Percentiles rank a stretch among this genome's conserved stretches.
Conservation (phyloP, 2,797 vertebrate genomes). For the Halcyon leucocephala region DNA sequence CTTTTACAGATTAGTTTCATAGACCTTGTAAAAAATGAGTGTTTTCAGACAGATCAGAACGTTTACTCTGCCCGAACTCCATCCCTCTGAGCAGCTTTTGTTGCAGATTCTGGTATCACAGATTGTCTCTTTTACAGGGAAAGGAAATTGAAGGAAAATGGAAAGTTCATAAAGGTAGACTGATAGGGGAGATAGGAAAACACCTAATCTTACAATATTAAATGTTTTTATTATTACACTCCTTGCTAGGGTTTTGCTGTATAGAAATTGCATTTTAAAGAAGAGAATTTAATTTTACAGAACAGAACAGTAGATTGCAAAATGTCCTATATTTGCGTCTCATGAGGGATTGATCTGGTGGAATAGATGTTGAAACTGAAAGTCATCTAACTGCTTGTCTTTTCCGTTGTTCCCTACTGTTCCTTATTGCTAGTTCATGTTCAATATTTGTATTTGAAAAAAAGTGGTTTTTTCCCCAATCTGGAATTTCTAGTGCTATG, state of each 20-base stretch:
- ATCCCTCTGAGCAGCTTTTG: neutral
- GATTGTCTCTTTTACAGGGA: neutral
- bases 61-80: neutral
- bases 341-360: neutral
- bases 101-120: neutral
- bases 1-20: neutral
- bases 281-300: neutral
- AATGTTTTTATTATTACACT: neutral
- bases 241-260: neutral
- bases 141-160: neutral
- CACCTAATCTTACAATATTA: neutral
- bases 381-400: neutral
- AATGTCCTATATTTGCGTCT: neutral
- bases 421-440: neutral
- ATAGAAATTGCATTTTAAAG: neutral
- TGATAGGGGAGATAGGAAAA: neutral
- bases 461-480: neutral
- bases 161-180: neutral
- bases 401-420: neutral
- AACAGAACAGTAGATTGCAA: neutral
- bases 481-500: neutral
- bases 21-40: neutral
- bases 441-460: neutral
- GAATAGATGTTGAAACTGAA: neutral
- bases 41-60: neutral